Evolutionary conservation across 2,888 invertebrate genomes (phyloP).

Genomic region (Elegia similella): DNA sequence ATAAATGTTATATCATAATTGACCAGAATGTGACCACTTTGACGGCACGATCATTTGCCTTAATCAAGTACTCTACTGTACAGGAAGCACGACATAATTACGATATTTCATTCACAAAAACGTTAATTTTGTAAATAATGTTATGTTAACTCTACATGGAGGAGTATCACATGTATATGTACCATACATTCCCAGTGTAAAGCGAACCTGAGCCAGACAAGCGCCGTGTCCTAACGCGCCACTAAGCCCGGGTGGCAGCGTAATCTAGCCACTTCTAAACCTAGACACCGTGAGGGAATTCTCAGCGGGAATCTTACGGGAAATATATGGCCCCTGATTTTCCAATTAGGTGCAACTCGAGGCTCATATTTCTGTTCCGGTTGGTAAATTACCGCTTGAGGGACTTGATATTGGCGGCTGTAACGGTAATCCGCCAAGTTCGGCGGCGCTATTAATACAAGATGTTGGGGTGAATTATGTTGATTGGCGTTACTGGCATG

Average conservation of each 20-base stretch:
- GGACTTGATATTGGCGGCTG: conserved; percentile 29
- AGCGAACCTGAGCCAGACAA: neutral
- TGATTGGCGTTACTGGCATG: conserved; percentile 5
- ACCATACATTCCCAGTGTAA: neutral
- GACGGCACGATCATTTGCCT: too few species aligned
- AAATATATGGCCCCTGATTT: conserved; percentile 67
- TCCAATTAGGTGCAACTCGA: conserved; percentile 67
- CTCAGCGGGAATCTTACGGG: conserved; percentile 37
- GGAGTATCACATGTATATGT: neutral
- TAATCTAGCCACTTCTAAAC: conserved; percentile 25
- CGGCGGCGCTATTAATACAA: conserved; percentile 14
- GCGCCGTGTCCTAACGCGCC: conserved; percentile 19
- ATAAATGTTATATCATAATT: too few species aligned
- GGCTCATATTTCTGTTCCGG: conserved; percentile 59
- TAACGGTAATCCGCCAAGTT: conserved; percentile 11
- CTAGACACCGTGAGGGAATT: conserved; percentile 23
- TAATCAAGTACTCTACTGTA: too few species aligned
- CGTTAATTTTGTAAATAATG: neutral
- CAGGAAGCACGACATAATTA: too few species aligned
- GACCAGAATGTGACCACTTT: too few species aligned
- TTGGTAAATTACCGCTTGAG: conserved; percentile 46
- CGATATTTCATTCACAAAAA: too few species aligned
- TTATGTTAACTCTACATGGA: neutral
- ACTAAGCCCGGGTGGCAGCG: conserved; percentile 35
- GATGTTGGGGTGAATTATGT: conserved; percentile 13